phyloP scores from a whole-genome alignment of 2,888 invertebrate species.

The Crematogaster levior region DNA sequence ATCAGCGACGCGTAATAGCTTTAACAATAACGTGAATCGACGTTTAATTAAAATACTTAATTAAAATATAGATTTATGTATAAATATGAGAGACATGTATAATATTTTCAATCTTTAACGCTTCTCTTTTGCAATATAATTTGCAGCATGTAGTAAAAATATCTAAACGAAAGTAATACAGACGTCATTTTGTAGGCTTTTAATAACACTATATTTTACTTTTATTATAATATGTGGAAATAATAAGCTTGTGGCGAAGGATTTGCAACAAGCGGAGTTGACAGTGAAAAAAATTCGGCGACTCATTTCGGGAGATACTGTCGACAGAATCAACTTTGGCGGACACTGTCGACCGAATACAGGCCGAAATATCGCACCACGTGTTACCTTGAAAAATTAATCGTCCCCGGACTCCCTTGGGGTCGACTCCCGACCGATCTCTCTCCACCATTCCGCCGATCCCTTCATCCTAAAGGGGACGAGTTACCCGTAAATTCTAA shows the following conservation, averaged over 20 bases:
- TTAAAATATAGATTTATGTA: conserved; percentile 11
- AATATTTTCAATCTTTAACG: neutral
- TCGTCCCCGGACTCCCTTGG: conserved; percentile 67
- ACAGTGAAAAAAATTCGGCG: conserved; percentile 16
- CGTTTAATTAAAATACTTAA: conserved; percentile 34
- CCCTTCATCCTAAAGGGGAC: conserved; percentile 57
- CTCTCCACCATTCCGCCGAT: conserved; percentile 28
- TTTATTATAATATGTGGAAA: neutral
- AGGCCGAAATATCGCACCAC: conserved; percentile 64
- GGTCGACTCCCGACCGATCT: conserved; percentile 46
- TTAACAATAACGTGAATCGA: conserved; percentile 26
- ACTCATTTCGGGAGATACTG: conserved; percentile 40
- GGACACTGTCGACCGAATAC: conserved; percentile 10
- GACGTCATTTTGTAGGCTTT: neutral
- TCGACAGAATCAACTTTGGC: conserved; percentile 45
- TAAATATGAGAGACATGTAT: neutral
- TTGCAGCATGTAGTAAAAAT: neutral
- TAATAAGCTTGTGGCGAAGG: neutral
- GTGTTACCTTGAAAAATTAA: conserved; percentile 80
- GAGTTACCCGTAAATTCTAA: conserved; percentile 79
- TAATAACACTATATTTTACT: neutral
- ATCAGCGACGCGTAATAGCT: conserved; percentile 9
- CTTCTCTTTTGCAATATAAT: neutral
- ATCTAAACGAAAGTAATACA: neutral
- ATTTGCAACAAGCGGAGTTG: neutral